These are phyloP conservation scores for Nemotelus nigrinus DNA, from an alignment of 2,888 invertebrate genomes.

Conservation along the genomic window DNA sequence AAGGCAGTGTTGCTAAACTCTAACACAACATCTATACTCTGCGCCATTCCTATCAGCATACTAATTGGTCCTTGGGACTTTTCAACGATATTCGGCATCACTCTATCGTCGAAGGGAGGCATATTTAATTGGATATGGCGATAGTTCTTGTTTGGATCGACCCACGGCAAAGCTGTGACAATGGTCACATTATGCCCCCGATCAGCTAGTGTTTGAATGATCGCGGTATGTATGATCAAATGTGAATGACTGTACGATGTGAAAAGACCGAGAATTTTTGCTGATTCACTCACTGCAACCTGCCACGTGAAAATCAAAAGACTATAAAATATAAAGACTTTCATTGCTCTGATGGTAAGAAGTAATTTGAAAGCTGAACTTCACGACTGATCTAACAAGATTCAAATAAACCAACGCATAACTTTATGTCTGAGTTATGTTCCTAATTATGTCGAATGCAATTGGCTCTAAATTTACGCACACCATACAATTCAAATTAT, in stretches of 20 bases:
- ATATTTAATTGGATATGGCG: not conserved
- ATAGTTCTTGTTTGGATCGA: slow-evolving; percentile 24
- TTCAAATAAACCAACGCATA: too few relatives aligned
- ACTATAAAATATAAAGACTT: too few relatives aligned
- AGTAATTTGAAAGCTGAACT: too few relatives aligned
- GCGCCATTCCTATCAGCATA: not conserved
- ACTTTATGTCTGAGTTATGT: too few relatives aligned
- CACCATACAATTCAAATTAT: too few relatives aligned
- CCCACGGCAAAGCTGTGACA: slow-evolving; percentile 55
- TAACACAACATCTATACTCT: slow-evolving; percentile 56
- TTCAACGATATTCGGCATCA: not conserved
- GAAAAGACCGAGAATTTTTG: slow-evolving; percentile 59
- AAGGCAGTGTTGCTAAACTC: not conserved
- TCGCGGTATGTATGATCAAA: slow-evolving; percentile 60
- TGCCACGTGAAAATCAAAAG: too few relatives aligned
- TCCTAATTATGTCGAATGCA: too few relatives aligned
- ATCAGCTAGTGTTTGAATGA: slow-evolving; percentile 58
- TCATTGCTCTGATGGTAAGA: too few relatives aligned
- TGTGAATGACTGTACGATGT: slow-evolving; percentile 61
- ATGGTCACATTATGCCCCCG: slow-evolving; percentile 62
- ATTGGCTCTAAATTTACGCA: too few relatives aligned
- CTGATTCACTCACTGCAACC: not conserved
- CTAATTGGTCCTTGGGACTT: not conserved
- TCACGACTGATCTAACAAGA: too few relatives aligned
- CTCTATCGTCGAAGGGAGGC: not conserved